Evolutionary conservation across 1,140 invertebrate species (phyloP), one percentile per base, ranked within the genome.

Genomic region (Brachionus calyciflorus): DNA sequence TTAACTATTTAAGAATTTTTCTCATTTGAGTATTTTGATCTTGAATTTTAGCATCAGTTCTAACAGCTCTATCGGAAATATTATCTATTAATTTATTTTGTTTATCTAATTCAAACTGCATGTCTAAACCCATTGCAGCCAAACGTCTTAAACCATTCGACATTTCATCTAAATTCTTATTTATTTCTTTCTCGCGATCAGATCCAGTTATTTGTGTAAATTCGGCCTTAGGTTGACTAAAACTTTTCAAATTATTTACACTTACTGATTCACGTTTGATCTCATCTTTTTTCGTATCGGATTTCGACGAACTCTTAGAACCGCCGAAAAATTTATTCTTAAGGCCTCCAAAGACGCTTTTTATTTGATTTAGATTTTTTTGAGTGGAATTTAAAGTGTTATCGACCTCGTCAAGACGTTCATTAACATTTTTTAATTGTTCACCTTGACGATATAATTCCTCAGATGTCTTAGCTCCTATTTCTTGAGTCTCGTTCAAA

Each of bases 111-210:
- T 73, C 69, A 30, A 49, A 51, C 51, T 49, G 51, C 69, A 73
- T 73, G 19, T 73, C 69, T 26, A 51, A 24, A 12, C 46, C 69
- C 46, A 73, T 37, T 1, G 44, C 46, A 55, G 46, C 51, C 10
- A 73, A 33, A 2, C 69, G 69, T 37, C 30, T 55, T 9, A 73
- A 37, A 6, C 69, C 69, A n/a, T 12, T n/a, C 24, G 69, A 73
- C 69, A 73, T 73, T 3, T 73, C 69, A 30, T 73, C 69, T 40
- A 73, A 55, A 73, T 73, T 73, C 30, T 73, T 73, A 46, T 73
- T 24, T 10, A 73, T 14, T 41, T 73, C 69, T 73, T 73, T 73
- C 19, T 73, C 69, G 0, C 69, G 69, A 33, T 73, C 69, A 21
- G 69, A 73, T 1, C 69, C 69, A 10, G 69, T 73, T 37, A 73